Conservation (phyloP, 2,113 vertebrate genomes). For the Actenoides hombroni region DNA sequence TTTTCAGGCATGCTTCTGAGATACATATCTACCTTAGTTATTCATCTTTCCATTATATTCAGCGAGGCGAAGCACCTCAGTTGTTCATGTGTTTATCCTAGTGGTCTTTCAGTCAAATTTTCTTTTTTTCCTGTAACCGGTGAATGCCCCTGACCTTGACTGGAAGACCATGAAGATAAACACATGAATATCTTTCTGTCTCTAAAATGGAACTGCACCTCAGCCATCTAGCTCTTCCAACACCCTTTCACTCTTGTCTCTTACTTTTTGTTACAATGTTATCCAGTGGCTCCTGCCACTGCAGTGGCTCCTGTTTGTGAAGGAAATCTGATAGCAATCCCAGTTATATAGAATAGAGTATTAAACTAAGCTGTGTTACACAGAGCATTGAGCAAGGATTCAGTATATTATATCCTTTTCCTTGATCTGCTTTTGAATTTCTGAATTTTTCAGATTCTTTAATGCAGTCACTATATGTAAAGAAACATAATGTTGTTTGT, state of each 20-base stretch:
- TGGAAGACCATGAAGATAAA: too few species aligned
- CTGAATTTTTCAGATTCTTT: neutral
- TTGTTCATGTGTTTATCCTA: neutral
- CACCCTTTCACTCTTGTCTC: neutral
- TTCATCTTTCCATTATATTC: neutral
- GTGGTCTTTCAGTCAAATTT: neutral
- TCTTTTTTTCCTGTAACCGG: too few species aligned
- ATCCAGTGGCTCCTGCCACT: neutral
- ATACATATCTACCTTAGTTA: neutral
- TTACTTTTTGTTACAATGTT: neutral
- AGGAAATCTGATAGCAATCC: neutral
- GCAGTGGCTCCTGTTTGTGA: neutral
- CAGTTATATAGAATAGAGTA: neutral
- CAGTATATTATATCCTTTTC: neutral
- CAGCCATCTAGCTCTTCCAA: neutral
- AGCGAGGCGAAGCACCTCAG: neutral
- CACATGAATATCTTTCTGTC: too few species aligned
- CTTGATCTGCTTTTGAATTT: neutral
- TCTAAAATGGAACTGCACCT: neutral
- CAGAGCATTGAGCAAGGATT: neutral
- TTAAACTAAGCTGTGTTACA: neutral
- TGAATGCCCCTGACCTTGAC: too few species aligned
- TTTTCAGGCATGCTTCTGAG: neutral
- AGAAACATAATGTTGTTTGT: neutral
- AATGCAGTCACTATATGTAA: neutral